Evolutionary conservation across 2,888 invertebrate genomes (phyloP).

Genomic region (Caenorhabditis sp.): DNA sequence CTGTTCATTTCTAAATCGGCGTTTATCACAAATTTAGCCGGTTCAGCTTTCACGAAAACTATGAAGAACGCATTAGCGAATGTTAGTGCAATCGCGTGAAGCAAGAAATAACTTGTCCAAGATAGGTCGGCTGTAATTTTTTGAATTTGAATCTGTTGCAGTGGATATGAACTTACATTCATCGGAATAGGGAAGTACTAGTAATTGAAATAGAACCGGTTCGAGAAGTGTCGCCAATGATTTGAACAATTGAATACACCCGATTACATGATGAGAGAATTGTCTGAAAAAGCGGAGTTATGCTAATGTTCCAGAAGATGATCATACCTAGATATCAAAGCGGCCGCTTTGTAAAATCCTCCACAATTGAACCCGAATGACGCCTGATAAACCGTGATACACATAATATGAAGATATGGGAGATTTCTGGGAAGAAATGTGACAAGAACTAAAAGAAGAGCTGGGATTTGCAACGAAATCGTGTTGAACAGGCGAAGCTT

Average conservation of each 20-base stretch:
- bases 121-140: conserved; percentile 27
- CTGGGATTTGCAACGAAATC: conserved; percentile 44
- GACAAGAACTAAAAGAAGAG: conserved; percentile 38
- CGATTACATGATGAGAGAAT: conserved; percentile 48
- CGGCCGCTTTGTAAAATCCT: conserved; percentile 49
- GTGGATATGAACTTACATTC: conserved; percentile 9
- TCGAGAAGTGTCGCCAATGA: conserved; percentile 46
- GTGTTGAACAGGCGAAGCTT: conserved; percentile 45
- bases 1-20: conserved; percentile 34
- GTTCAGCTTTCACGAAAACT: conserved; percentile 31
- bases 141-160: background rate
- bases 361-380: conserved; percentile 49
- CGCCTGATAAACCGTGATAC: conserved; percentile 46
- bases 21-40: conserved; percentile 34
- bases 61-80: conserved; percentile 33
- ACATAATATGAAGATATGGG: conserved; percentile 41
- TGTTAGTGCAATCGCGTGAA: conserved; percentile 33
- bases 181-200: conserved; percentile 24
- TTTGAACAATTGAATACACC: conserved; percentile 52
- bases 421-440: conserved; percentile 28
- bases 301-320: background rate
- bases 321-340: conserved; percentile 45
- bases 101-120: conserved; percentile 35
- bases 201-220: conserved; percentile 40
- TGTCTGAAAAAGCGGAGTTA: conserved; percentile 24